phyloP scores from a whole-genome alignment of 2,888 invertebrate genomes.

The Allygus modestus region DNA sequence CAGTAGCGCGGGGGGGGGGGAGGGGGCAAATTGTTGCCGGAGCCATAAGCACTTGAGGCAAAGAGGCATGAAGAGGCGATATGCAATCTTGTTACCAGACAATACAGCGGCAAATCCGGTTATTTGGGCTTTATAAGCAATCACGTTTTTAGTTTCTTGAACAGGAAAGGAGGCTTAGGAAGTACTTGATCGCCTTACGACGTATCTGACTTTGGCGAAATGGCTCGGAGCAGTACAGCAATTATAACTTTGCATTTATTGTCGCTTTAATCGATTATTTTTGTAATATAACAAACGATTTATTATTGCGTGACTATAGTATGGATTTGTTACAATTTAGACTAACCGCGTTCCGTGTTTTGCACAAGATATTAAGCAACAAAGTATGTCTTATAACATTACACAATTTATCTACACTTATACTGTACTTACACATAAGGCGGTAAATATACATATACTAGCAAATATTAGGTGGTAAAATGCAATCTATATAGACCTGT shows the following conservation, averaged over 20 bases:
- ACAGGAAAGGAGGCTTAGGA: constrained; percentile 31
- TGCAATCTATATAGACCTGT: too few species aligned
- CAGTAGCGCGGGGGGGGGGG: not conserved
- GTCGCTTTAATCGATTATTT: too few species aligned
- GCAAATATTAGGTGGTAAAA: too few species aligned
- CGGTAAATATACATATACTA: too few species aligned
- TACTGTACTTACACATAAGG: too few species aligned
- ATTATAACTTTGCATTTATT: not conserved
- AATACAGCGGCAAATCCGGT: constrained; percentile 35
- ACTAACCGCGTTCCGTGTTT: too few species aligned
- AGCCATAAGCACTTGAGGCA: not conserved
- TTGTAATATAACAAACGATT: too few species aligned
- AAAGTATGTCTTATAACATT: too few species aligned
- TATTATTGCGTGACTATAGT: too few species aligned
- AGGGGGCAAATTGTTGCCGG: not conserved
- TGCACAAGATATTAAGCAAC: too few species aligned
- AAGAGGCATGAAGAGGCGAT: not conserved
- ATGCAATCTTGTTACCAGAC: constrained; percentile 41
- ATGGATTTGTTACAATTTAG: too few species aligned
- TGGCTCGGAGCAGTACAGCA: not conserved
- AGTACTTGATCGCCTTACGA: constrained; percentile 23
- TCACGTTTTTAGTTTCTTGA: constrained; percentile 43
- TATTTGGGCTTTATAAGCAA: constrained; percentile 31
- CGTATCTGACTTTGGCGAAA: constrained; percentile 1
- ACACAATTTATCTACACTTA: too few species aligned